These are phyloP conservation scores for Fragum fragum DNA, from an alignment of 2,888 invertebrate species.

Conservation along the genomic window DNA sequence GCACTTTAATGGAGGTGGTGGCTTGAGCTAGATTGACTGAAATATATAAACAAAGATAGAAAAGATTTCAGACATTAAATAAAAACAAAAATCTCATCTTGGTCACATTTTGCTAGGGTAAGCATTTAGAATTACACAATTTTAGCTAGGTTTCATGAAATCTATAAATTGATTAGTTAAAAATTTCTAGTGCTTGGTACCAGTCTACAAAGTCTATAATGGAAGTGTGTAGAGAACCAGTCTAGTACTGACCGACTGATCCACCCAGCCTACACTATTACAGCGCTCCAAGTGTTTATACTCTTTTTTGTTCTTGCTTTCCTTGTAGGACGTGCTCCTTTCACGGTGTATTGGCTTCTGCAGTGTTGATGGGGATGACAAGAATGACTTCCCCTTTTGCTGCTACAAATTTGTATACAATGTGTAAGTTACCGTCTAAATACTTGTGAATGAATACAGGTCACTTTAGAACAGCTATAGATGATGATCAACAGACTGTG, in stretches of 20 bases:
- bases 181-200: slow-evolving; percentile 15
- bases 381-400: slow-evolving; percentile 42
- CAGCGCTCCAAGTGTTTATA: slow-evolving; percentile 79
- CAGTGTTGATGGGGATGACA: slow-evolving; percentile 35
- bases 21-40: no score
- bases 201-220: background rate
- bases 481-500: no score
- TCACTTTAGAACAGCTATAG: no score
- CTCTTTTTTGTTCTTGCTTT: slow-evolving; percentile 87
- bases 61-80: no score
- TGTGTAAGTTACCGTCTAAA: background rate
- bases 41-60: no score
- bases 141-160: slow-evolving; percentile 8
- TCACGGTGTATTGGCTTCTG: slow-evolving; percentile 70
- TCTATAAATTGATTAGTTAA: background rate
- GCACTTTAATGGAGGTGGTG: no score
- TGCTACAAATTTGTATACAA: slow-evolving; percentile 23
- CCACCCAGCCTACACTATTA: slow-evolving; percentile 83
- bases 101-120: no score
- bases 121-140: no score
- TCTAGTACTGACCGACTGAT: slow-evolving; percentile 80
- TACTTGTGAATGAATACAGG: background rate
- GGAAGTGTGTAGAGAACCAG: slow-evolving; percentile 7
- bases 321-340: slow-evolving; percentile 82
- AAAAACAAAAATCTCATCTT: no score